These are phyloP conservation scores for Sebastes matsubarae DNA, from an alignment of 2,797 vertebrate genomes.

Conservation along the genomic window DNA sequence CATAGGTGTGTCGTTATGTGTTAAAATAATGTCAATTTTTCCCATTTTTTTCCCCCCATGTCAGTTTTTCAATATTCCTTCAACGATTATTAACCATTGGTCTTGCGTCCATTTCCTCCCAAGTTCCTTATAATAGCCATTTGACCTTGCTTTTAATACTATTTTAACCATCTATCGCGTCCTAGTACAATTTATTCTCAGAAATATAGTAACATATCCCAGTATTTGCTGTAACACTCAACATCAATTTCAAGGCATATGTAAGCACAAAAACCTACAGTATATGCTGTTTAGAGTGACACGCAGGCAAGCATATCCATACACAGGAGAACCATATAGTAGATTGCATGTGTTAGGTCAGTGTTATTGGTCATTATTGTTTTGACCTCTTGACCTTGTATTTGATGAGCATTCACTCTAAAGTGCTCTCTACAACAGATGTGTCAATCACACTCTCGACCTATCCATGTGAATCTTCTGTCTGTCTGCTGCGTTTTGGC, in stretches of 20 bases:
- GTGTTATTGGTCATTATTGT: not conserved
- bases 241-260: not conserved
- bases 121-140: no score
- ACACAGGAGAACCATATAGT: not conserved
- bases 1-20: no score
- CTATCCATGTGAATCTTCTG: not conserved
- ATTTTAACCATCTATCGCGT: rapidly evolving
- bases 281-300: not conserved
- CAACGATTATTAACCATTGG: not conserved
- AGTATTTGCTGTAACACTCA: not conserved
- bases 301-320: not conserved
- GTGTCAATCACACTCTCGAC: not conserved
- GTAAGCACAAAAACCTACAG: no score
- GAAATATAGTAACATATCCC: not conserved
- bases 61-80: not conserved
- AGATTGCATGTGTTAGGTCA: not conserved
- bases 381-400: constrained; percentile 48
- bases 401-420: constrained; percentile 29
- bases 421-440: constrained; percentile 9
- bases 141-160: not conserved
- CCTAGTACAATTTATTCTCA: not conserved
- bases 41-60: not conserved
- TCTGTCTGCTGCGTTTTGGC: not conserved
- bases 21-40: not conserved
- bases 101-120: not conserved